Percentiles rank a stretch among this genome's conserved stretches.
phyloP scores from a whole-genome alignment of 2,888 invertebrate genomes.

The Priocnemis perturbator region DNA sequence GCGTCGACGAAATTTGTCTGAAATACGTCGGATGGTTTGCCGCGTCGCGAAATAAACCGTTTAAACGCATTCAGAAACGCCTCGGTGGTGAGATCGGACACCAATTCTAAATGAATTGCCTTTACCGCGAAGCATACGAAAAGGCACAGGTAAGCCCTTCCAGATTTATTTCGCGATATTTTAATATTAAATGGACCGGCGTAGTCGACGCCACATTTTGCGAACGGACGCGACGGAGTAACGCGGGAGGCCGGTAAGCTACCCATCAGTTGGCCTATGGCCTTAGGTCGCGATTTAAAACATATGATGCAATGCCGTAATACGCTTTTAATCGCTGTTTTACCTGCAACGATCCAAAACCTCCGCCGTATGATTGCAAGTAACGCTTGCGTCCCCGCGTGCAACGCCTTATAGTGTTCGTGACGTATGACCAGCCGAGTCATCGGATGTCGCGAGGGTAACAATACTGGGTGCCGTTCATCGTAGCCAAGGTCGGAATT shows the following conservation, averaged over 20 bases:
- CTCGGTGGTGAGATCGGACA: background rate
- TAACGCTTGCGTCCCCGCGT: background rate
- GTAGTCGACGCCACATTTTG: slow-evolving; percentile 3
- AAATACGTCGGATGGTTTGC: background rate
- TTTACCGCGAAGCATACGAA: too few relatives aligned
- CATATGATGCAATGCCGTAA: background rate
- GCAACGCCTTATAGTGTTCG: background rate
- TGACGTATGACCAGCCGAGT: background rate
- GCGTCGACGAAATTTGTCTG: slow-evolving; percentile 5
- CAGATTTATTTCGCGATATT: background rate
- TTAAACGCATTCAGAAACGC: too few relatives aligned
- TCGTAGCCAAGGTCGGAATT: background rate
- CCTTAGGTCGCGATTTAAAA: background rate
- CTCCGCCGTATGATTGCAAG: background rate
- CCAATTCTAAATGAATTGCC: slow-evolving; percentile 6
- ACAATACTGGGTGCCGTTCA: background rate
- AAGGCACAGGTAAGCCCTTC: background rate
- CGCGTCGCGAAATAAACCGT: background rate
- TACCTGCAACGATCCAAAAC: background rate
- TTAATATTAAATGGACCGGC: background rate
- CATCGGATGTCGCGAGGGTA: background rate
- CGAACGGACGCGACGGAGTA: slow-evolving; percentile 3
- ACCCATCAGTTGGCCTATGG: slow-evolving; percentile 3
- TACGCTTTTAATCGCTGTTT: rapidly evolving
- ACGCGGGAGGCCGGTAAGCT: background rate